phyloP scores from a whole-genome alignment of 2,113 vertebrate species.

The Turdus rufiventris region DNA sequence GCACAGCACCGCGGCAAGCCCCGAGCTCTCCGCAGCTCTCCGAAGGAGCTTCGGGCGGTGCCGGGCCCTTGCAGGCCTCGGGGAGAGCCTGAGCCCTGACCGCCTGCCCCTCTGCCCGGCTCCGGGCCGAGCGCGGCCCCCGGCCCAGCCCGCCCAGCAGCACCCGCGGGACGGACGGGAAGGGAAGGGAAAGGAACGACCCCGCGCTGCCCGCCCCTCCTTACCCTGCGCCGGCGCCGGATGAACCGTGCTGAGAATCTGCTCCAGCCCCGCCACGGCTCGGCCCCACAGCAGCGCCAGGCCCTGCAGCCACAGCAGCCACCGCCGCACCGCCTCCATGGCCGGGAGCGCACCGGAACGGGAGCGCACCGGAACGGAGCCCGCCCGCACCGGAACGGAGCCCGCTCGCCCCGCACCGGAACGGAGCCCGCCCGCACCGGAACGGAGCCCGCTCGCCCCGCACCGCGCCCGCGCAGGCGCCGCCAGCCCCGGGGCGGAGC shows the following conservation, averaged over 20 bases:
- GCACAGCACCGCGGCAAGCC: not conserved
- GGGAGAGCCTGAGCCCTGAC: not conserved
- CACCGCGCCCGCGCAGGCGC: not conserved
- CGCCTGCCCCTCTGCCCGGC: not conserved
- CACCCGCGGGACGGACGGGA: not conserved
- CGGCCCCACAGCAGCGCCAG: not conserved
- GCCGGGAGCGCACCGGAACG: not conserved
- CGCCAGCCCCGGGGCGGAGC: not conserved
- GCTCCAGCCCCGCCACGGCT: not conserved
- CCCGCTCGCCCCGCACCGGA: accelerated
- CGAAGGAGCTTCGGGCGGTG: not conserved
- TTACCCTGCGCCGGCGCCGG: not conserved
- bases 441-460: accelerated
- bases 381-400: accelerated
- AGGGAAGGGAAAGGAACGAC: no score
- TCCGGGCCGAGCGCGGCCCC: not conserved
- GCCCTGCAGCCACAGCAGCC: not conserved
- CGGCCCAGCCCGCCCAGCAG: not conserved
- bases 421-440: accelerated
- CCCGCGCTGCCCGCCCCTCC: not conserved
- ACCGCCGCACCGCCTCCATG: not conserved
- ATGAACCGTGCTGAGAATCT: not conserved
- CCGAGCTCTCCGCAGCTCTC: not conserved
- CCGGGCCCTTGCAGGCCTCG: not conserved
- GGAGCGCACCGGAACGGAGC: no score